phyloP scores from a whole-genome alignment of 2,797 vertebrate species.

The Enteromius radiatus region DNA sequence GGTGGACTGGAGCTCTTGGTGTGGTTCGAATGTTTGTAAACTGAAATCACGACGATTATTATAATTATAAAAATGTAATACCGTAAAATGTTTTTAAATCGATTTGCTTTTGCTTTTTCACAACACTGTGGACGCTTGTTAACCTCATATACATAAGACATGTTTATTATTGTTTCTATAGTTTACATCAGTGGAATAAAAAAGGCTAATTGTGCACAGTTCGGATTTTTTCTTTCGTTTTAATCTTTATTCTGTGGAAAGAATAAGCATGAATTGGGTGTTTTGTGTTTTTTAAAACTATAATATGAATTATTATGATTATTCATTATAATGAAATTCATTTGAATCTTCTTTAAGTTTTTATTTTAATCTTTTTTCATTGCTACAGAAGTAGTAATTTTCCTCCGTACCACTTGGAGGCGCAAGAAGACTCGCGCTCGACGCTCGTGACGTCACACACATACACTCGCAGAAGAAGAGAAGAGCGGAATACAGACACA shows the following conservation, averaged over 20 bases:
- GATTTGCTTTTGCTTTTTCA: too few relatives aligned
- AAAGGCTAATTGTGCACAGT: too few relatives aligned
- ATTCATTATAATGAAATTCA: not conserved
- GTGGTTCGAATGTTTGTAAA: constrained; percentile 36
- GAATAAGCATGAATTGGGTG: not conserved
- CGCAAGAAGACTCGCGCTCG: not conserved
- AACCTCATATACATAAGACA: too few relatives aligned
- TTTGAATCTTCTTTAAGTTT: not conserved
- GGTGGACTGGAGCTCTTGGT: not conserved
- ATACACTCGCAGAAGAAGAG: not conserved
- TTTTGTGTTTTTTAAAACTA: not conserved
- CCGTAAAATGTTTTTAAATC: not conserved
- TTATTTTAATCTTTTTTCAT: too few relatives aligned
- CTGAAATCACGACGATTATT: not conserved
- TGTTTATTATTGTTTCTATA: too few relatives aligned
- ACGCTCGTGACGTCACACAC: not conserved
- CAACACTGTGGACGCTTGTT: too few relatives aligned
- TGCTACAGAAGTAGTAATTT: not conserved
- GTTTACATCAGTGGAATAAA: not conserved
- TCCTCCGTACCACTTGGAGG: not conserved
- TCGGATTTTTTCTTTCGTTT: not conserved
- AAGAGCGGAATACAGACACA: too few relatives aligned
- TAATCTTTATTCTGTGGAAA: not conserved
- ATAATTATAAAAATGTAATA: not conserved
- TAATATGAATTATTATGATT: not conserved